Evolutionary conservation across 2,113 vertebrate species (phyloP).

Genomic region (Chloebia gouldiae): DNA sequence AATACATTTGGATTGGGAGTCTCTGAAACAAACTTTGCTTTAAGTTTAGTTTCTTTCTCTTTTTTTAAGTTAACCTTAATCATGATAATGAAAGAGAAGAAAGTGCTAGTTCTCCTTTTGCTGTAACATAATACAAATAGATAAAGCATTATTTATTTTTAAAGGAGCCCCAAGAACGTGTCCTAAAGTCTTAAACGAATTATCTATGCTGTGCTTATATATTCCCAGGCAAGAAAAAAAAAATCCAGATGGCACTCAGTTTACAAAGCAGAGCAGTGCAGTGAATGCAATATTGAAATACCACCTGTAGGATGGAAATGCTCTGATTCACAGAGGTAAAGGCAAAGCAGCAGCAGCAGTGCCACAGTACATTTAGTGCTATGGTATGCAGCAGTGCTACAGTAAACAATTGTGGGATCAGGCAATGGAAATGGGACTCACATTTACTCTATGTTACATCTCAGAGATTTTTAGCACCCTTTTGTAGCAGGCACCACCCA

Average conservation of each 20-base stretch:
- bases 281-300: not conserved
- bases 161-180: not conserved
- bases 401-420: not conserved
- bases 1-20: not conserved
- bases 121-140: not conserved
- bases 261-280: not conserved
- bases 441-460: not conserved
- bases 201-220: not conserved
- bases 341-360: not conserved
- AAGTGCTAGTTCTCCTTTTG: not conserved
- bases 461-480: not conserved
- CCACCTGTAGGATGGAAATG: not conserved
- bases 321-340: not conserved
- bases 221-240: not conserved
- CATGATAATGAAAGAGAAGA: not conserved
- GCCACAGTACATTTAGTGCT: not conserved
- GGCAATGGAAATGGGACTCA: not conserved
- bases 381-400: not conserved
- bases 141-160: not conserved
- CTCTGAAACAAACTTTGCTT: not conserved
- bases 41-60: not conserved
- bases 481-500: not conserved
- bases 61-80: not conserved
- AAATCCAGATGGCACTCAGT: conserved; percentile 14
- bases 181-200: not conserved